Conservation (phyloP, 2,797 vertebrate species). For the Buceros bicornis region DNA sequence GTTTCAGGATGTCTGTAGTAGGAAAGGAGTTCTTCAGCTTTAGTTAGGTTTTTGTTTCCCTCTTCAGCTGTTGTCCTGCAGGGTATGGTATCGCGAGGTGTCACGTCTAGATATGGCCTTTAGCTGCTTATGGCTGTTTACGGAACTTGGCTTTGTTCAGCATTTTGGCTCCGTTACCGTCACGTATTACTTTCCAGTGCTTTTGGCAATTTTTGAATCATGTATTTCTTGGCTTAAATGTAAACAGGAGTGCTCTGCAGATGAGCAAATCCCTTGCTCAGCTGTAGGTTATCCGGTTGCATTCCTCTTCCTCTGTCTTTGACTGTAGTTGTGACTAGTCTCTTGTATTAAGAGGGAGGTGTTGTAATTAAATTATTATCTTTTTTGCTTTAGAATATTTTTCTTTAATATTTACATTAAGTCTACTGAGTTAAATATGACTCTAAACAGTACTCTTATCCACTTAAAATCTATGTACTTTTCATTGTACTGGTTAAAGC, state of each 20-base stretch:
- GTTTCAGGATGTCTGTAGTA: not conserved
- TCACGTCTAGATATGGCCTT: not conserved
- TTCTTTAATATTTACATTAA: not conserved
- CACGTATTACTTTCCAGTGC: not conserved
- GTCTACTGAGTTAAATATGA: not conserved
- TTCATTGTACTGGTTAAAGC: not conserved
- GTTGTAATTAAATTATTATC: not conserved
- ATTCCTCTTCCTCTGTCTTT: not conserved
- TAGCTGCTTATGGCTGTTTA: not conserved
- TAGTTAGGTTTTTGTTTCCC: not conserved
- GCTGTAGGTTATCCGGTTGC: not conserved
- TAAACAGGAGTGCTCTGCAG: conserved; percentile 5
- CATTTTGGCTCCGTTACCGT: not conserved
- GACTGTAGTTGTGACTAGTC: not conserved
- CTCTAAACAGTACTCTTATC: not conserved
- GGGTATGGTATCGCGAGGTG: not conserved
- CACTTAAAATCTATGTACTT: not conserved
- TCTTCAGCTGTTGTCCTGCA: not conserved
- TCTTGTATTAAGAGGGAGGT: not conserved
- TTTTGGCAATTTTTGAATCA: not conserved
- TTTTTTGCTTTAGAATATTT: not conserved
- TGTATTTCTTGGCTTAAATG: not conserved
- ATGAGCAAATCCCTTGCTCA: not conserved
- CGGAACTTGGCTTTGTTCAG: not conserved
- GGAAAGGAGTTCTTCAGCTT: not conserved